Evolutionary conservation across 2,888 invertebrate species (phyloP).

Genomic region (Pheosia gnoma): DNA sequence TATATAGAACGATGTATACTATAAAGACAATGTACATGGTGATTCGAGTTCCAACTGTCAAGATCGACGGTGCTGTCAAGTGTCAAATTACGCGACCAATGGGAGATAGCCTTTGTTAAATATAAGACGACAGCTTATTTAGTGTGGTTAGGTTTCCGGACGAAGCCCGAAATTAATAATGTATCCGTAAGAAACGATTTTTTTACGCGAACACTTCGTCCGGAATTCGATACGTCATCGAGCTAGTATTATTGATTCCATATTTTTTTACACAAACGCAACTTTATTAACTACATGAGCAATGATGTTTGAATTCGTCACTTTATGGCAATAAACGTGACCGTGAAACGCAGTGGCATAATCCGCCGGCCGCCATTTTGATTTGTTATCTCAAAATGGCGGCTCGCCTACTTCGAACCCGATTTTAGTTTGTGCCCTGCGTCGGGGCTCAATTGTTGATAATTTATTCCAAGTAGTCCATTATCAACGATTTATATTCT

Average conservation of each 20-base stretch:
- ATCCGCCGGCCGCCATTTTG: neutral
- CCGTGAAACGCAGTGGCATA: too few species aligned
- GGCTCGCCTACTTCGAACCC: too few species aligned
- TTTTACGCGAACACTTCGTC: neutral
- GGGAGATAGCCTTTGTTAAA: slow-evolving; percentile 25
- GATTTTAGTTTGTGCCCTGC: neutral
- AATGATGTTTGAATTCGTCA: neutral
- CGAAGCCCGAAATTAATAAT: too few species aligned
- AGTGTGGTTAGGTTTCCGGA: slow-evolving; percentile 11
- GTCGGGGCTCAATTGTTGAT: slow-evolving; percentile 18
- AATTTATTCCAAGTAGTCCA: slow-evolving; percentile 49
- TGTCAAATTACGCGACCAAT: slow-evolving; percentile 18
- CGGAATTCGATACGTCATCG: neutral
- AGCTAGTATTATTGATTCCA: slow-evolving; percentile 1
- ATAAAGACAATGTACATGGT: slow-evolving; percentile 30
- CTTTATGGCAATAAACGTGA: neutral
- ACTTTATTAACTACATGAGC: neutral
- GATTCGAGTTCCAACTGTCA: slow-evolving; percentile 36
- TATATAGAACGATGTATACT: slow-evolving; percentile 30
- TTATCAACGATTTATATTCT: slow-evolving; percentile 43
- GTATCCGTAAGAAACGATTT: neutral
- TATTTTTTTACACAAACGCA: neutral
- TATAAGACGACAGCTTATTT: slow-evolving; percentile 26
- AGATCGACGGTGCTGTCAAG: slow-evolving; percentile 36
- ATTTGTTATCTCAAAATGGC: neutral